Base-by-base conservation (phyloP, 1,140 invertebrate species). In the Aphaenogaster ashmeadi region DNA sequence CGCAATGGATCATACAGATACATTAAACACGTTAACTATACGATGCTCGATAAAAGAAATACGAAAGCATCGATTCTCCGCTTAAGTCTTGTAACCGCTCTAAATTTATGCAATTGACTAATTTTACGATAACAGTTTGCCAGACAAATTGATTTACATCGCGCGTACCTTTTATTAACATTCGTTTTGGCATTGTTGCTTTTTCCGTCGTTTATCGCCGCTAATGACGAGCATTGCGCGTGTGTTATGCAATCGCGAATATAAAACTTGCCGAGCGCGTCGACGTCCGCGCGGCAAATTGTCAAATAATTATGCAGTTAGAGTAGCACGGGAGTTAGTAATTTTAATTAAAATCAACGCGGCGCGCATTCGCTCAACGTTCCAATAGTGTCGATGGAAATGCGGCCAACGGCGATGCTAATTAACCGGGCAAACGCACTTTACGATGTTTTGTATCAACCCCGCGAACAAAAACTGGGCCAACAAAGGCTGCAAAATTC, bases 301-400 rank as follows among this genome's bases (percentile, higher is more conserved):
- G 74, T 77, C 74, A 79, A 86, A 86, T 86, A 86, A 86, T 86
- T 86, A 86, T 79, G 83, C 72, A 56, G 69, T 83, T 69, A 84
- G 60, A 69, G n/a, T 66, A 62, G 50, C 44, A 33, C 27, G 77
- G 38, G 41, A 80, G 75, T 66, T 66, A 78, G 72, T 79, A 86
- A 86, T 86, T 86, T 86, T 86, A 79, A 86, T 86, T 86, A 86
- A 79, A 86, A 86, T 67, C 72, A 79, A 86, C 83, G 60, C 60
- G 72, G 18, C 21, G 66, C 27, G 62, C 36, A 79, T 86, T 86
- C 83, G 41, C 18, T 18, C 67, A 13, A 27, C 44, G 50, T 85
- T 74, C 69, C 81, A 75, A 86, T 86, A 86, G 74, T 86, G 83
- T 64, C 83, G 62, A 78, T 86, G 72, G 58, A 54, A 86, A 78